Evolutionary conservation across 1,140 invertebrate species (phyloP).

Genomic region (Agraylea sexmaculata): DNA sequence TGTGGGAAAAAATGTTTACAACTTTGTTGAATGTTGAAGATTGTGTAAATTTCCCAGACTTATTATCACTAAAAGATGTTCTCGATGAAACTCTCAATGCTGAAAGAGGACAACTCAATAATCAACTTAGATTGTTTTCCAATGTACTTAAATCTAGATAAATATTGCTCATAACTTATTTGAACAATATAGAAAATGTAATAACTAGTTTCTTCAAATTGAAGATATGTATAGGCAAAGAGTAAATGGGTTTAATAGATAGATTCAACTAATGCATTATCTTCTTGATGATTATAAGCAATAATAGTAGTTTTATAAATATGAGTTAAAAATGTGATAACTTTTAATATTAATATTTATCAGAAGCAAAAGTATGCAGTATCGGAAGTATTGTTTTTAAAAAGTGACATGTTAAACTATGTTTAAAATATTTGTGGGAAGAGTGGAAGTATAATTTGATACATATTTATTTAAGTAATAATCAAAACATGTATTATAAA

Average conservation of each 20-base stretch:
- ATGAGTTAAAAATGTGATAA: too few relatives aligned
- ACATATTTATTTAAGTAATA: slow-evolving; percentile 6
- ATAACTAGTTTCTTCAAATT: too few relatives aligned
- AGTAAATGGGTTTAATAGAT: too few relatives aligned
- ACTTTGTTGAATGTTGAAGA: slow-evolving; percentile 57
- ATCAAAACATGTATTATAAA: slow-evolving; percentile 2
- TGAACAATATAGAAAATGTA: too few relatives aligned
- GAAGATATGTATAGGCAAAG: too few relatives aligned
- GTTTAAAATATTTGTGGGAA: slow-evolving; percentile 1
- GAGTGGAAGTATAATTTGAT: too few relatives aligned
- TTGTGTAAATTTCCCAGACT: slow-evolving; percentile 51
- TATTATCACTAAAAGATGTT: slow-evolving; percentile 46
- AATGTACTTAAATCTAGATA: slow-evolving; percentile 42
- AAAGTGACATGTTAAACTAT: slow-evolving; percentile 23
- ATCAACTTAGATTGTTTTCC: slow-evolving; percentile 34
- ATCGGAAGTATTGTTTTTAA: slow-evolving; percentile 32
- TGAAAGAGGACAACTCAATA: slow-evolving; percentile 33
- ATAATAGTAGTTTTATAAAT: too few relatives aligned
- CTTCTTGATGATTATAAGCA: too few relatives aligned
- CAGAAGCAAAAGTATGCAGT: too few relatives aligned
- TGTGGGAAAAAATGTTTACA: slow-evolving; percentile 55
- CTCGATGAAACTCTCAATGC: slow-evolving; percentile 44
- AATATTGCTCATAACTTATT: slow-evolving; percentile 1
- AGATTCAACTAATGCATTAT: too few relatives aligned
- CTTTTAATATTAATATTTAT: too few relatives aligned